Evolutionary conservation across 2,113 vertebrate genomes (phyloP), one percentile per base, ranked within the genome.

Genomic region (Holacanthus passer): DNA sequence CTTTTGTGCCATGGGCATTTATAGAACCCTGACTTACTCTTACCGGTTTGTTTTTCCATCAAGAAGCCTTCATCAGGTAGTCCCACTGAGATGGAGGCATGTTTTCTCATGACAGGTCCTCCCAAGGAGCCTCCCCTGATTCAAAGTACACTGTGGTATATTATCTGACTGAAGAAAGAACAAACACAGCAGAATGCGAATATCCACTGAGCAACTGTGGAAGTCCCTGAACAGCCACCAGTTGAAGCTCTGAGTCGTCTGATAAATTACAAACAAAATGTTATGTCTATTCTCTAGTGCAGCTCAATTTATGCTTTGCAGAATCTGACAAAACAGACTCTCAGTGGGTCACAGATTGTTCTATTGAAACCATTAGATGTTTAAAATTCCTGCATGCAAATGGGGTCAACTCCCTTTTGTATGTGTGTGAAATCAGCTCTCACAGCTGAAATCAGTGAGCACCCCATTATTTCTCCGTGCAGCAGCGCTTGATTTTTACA

Each of bases 1-100:
- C 43, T 65, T 19, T 22, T 17, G 31, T 32, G n/a, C 39, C 45
- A 50, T 52, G 16, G 27, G 32, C 14, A 19, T 83, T 88, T 90
- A 87, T 85, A 80, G 37, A 65, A n/a, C n/a, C n/a, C n/a, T n/a
- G n/a, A n/a, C n/a, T n/a, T n/a, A n/a, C n/a, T 50, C 59, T 52
- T 16, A 19, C 20, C 22, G 9, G 32, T 14, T 55, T n/a, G 24
- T 65, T 74, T 43, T 64, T 45, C 31, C 81, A 6, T 31, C 10
- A 10, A 3, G 32, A 47, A 84, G 39, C 41, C 35, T 53, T 55
- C 76, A 32, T 83, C 43, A 58, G 17, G 35, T 12, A 12, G 22
- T 62, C 58, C 64, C 66, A n/a, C 31, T 71, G 70, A 79, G 82
- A 67, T 45, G 22, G 41, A 69, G 24, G 24, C 27, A 63, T 17